Base-by-base conservation (phyloP, 2,113 vertebrate genomes). In the Hiodon tergisus region DNA sequence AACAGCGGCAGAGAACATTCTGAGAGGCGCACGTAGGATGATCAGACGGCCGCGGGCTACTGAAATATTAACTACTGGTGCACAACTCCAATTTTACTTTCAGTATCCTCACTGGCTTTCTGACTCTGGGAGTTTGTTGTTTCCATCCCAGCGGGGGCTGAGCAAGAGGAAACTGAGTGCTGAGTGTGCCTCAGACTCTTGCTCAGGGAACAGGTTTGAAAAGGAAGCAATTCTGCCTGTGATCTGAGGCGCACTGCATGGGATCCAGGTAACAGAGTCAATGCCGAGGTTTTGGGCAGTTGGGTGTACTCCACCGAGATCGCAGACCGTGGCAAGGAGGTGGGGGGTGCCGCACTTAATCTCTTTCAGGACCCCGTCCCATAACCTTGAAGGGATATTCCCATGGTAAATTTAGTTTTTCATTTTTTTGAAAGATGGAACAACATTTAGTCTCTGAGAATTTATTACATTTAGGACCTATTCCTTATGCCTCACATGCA, bases 171-270 rank as follows among this genome's bases (percentile, higher is more conserved):
- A 89, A 31, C n/a, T n/a, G n/a, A n/a, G 86, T 86, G 86, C 88
- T 90, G 87, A 86, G 89, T 90, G 87, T 87, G 85, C 87, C 83
- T 90, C 88, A 87, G 86, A 89, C 87, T 86, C 87, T 78, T 83
- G 86, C 85, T 86, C 87, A 83, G 78, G 83, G 85, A 83, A 83
- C 81, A 81, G 80, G 87, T 85, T 89, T 89, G 62, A 90, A 87
- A 88, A 88, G 86, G 82, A 84, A 90, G 87, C 86, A 81, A 86
- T 86, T 86, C 83, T 80, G 86, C 86, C 87, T 89, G 85, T 88
- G 88, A 90, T 90, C 89, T 87, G 86, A 88, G 87, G 86, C 87
- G 85, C 79, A 82, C 87, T 88, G 85, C 85, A 76, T 82, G 89
- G 88, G 86, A 87, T 67, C 83, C 86, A 89, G 87, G 86, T 88